Conservation (phyloP, 2,888 invertebrate genomes). For the Eurytoma adleriae region DNA sequence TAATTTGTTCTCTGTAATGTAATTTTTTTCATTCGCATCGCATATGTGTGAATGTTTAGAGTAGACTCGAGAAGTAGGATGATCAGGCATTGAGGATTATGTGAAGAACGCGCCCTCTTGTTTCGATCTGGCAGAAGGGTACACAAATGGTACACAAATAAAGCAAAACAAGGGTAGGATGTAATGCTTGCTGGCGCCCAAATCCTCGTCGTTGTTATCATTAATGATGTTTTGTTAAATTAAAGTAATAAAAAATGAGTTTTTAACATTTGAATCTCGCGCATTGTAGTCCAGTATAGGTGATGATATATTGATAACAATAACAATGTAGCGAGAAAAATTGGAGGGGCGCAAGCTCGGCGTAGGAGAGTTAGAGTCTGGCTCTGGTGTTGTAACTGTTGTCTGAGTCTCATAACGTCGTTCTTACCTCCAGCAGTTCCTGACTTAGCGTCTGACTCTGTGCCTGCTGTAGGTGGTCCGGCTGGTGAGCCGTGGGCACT, state of each 20-base stretch:
- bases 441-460: constrained; percentile 74
- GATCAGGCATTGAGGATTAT: constrained; percentile 12
- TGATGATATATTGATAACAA: too few species aligned
- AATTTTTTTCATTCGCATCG: constrained; percentile 18
- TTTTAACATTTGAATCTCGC: not conserved
- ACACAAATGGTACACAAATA: constrained; percentile 38
- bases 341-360: not conserved
- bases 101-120: constrained; percentile 15
- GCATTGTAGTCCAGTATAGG: not conserved
- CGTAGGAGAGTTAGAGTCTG: constrained; percentile 13
- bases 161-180: constrained; percentile 28
- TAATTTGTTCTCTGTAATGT: not conserved
- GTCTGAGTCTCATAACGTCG: constrained; percentile 55
- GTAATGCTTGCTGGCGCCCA: constrained; percentile 21
- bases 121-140: constrained; percentile 19
- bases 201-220: not conserved
- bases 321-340: too few species aligned
- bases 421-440: constrained; percentile 76
- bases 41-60: constrained; percentile 20
- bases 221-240: too few species aligned
- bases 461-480: constrained; percentile 72
- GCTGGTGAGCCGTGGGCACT: constrained; percentile 60
- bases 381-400: constrained; percentile 11
- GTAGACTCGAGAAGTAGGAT: constrained; percentile 23
- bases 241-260: too few species aligned